phyloP scores from a whole-genome alignment of 2,113 vertebrate species.

The Indri indri region DNA sequence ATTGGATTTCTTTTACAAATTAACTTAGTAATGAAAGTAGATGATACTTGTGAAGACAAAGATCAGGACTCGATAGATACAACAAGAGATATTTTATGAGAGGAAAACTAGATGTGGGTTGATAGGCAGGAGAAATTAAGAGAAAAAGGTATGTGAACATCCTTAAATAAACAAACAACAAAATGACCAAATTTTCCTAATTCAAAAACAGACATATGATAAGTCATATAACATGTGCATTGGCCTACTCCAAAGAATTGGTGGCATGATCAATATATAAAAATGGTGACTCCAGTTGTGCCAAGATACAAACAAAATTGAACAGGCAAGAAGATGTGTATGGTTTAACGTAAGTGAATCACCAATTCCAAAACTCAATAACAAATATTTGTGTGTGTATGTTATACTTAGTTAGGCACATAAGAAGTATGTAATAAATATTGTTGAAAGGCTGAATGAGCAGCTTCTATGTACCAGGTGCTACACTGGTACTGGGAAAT shows the following conservation, averaged over 20 bases:
- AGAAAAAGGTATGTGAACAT: neutral
- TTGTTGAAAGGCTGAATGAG: neutral
- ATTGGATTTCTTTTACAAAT: neutral
- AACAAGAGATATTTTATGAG: neutral
- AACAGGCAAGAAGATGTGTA: neutral
- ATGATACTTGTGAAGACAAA: neutral
- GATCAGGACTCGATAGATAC: neutral
- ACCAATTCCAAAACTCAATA: neutral
- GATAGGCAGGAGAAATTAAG: neutral
- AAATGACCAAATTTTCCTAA: neutral
- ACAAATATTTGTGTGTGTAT: neutral
- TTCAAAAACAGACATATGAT: neutral
- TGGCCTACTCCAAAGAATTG: neutral
- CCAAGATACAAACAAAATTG: neutral
- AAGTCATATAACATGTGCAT: neutral
- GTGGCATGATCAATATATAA: neutral
- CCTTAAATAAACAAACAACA: neutral
- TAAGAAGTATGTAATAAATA: neutral
- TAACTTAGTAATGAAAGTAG: neutral
- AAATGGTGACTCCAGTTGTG: neutral
- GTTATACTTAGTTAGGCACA: neutral
- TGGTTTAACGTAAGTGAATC: neutral
- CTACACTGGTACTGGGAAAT: neutral
- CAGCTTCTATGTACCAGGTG: neutral
- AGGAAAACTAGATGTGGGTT: neutral